These are phyloP conservation scores for Candoia aspera DNA, from an alignment of 2,113 vertebrate species.

Conservation along the genomic window DNA sequence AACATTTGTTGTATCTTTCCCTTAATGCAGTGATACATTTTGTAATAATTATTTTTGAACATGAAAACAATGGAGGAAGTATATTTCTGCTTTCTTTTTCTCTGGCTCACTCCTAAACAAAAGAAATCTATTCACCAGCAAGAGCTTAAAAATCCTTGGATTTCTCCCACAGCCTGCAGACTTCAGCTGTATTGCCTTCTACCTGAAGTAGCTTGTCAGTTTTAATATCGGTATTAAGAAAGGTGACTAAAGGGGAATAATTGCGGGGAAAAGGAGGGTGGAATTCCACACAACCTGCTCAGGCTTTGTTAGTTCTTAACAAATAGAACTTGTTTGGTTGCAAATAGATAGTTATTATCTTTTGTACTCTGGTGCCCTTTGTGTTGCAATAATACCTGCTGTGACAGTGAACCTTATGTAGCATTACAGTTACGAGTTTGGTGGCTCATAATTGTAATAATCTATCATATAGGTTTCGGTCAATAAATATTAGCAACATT, in stretches of 20 bases:
- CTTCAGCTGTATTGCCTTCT: slow-evolving; percentile 1
- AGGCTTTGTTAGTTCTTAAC: slow-evolving; percentile 11
- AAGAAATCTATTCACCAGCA: slow-evolving; percentile 17
- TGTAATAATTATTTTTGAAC: not conserved
- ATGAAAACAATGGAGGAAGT: not conserved
- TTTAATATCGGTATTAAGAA: not conserved
- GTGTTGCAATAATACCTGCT: slow-evolving; percentile 3
- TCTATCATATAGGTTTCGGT: not conserved
- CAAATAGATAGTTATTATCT: slow-evolving; percentile 2
- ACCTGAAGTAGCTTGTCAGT: not conserved
- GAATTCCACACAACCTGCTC: not conserved
- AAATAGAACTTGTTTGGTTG: slow-evolving; percentile 21
- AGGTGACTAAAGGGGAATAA: slow-evolving; percentile 29
- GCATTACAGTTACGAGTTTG: not conserved
- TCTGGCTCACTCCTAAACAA: not conserved
- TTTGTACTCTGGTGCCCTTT: slow-evolving; percentile 19
- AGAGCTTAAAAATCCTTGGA: slow-evolving; percentile 22
- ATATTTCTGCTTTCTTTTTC: not conserved
- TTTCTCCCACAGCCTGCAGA: not conserved
- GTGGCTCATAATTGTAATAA: not conserved
- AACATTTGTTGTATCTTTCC: not conserved
- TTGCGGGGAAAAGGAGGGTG: not conserved
- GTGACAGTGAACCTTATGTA: slow-evolving; percentile 10
- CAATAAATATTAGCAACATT: not conserved
- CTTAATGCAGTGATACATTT: not conserved